A percentile compares a stretch with the other conserved stretches of the same genome.
These are phyloP conservation scores for Gymnobelideus leadbeateri DNA, from an alignment of 2,113 vertebrate genomes.

Conservation along the genomic window DNA sequence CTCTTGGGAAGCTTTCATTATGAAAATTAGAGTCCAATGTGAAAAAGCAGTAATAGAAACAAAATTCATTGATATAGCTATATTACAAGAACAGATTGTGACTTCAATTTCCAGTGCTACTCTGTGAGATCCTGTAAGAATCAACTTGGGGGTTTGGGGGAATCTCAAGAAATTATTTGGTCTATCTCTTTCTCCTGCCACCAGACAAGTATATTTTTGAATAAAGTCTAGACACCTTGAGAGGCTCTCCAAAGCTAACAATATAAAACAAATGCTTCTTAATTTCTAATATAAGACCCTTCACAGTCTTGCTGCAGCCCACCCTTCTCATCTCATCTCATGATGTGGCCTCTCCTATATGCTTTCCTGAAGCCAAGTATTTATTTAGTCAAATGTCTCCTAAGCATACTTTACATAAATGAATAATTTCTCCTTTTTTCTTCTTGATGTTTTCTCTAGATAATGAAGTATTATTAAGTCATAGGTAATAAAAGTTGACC, in stretches of 20 bases:
- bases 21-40: not conserved
- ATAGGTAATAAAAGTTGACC: not conserved
- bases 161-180: not conserved
- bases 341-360: not conserved
- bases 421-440: slow-evolving; percentile 6
- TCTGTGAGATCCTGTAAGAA: not conserved
- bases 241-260: not conserved
- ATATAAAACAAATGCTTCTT: not conserved
- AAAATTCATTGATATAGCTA: not conserved
- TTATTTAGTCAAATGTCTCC: not conserved
- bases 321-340: not conserved
- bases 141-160: not conserved
- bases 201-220: not conserved
- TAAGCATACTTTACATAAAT: not conserved
- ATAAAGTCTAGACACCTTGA: not conserved
- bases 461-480: not conserved
- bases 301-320: not conserved
- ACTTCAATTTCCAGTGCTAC: not conserved
- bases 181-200: not conserved
- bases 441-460: not conserved
- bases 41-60: not conserved
- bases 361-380: not conserved
- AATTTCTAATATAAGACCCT: not conserved
- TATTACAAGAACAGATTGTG: not conserved
- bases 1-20: not conserved